phyloP scores from a whole-genome alignment of 64 coral and sea anemone species.

The Pachyseris speciosa region DNA sequence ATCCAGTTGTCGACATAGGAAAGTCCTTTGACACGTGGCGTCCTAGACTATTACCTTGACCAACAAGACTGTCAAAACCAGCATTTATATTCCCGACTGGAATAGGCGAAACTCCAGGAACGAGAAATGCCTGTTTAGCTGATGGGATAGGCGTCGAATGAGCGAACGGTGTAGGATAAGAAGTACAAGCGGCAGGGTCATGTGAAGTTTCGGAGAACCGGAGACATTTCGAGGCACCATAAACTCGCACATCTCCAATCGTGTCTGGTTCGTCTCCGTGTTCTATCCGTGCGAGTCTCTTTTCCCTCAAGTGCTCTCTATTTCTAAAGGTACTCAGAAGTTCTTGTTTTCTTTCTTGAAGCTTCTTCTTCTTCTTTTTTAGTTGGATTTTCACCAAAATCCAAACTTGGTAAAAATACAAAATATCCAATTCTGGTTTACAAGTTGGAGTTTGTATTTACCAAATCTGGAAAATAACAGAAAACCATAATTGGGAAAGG shows the following conservation, averaged over 20 bases:
- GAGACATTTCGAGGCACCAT: constrained; percentile 6
- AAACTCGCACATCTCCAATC: constrained; percentile 15
- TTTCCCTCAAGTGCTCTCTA: constrained; percentile 13
- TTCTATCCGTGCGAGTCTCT: constrained; percentile 8
- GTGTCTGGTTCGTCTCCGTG: neutral
- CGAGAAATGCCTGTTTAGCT: neutral
- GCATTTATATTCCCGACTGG: constrained; percentile 16
- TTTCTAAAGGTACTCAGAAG: constrained; percentile 3
- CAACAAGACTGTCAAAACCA: neutral
- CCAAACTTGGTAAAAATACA: constrained; percentile 36
- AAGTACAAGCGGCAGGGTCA: constrained; percentile 19
- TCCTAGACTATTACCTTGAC: neutral
- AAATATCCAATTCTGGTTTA: constrained; percentile 11
- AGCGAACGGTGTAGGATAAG: neutral
- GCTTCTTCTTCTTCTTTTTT: constrained; percentile 10
- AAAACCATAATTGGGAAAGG: constrained; percentile 15
- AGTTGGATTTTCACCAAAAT: neutral
- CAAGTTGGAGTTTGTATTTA: constrained; percentile 13
- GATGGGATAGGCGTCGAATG: constrained; percentile 14
- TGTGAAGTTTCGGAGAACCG: neutral
- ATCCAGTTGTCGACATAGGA: neutral
- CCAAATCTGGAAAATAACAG: constrained; percentile 17
- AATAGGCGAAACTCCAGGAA: constrained; percentile 32
- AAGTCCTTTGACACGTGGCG: neutral
- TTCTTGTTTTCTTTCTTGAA: constrained; percentile 23